Percentiles rank a stretch among this genome's conserved stretches.
Conservation (phyloP, 2,113 vertebrate genomes). For the Scolopax mira region DNA sequence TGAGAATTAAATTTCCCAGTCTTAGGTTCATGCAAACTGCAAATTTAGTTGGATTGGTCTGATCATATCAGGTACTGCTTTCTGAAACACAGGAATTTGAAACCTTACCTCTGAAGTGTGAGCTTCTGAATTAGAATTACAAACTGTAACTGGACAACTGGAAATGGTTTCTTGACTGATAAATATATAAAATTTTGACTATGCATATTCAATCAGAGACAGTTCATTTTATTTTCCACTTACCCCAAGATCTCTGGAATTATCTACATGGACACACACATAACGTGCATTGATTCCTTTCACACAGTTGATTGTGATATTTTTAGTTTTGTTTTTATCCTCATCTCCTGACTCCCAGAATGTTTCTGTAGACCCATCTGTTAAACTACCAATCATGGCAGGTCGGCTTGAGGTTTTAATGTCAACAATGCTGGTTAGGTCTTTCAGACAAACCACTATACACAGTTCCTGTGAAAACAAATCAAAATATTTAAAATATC, state of each 20-base stretch:
- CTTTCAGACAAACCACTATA: slow-evolving; percentile 93
- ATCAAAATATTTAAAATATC: background rate
- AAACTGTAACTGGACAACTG: background rate
- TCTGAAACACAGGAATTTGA: background rate
- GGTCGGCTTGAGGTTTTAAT: slow-evolving; percentile 98
- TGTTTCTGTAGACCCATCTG: slow-evolving; percentile 96
- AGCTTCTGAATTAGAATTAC: background rate
- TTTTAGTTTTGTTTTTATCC: slow-evolving; percentile 99
- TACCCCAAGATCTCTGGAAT: slow-evolving; percentile 98
- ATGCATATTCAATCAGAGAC: background rate
- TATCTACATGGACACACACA: slow-evolving; percentile 95
- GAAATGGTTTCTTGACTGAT: background rate
- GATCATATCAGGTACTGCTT: background rate
- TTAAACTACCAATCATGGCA: slow-evolving; percentile 98
- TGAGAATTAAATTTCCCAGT: background rate
- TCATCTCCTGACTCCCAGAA: slow-evolving; percentile 99
- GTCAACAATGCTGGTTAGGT: slow-evolving; percentile 94
- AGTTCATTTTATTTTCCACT: slow-evolving; percentile 26
- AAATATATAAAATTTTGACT: background rate
- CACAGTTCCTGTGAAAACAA: slow-evolving; percentile 86
- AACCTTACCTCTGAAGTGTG: background rate
- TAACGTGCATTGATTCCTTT: slow-evolving; percentile 95
- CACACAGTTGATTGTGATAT: slow-evolving; percentile 94
- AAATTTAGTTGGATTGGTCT: background rate
- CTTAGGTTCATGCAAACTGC: background rate